Conservation (phyloP, 53 echinoderm and acorn worm genomes). For the Holothuria scabra region DNA sequence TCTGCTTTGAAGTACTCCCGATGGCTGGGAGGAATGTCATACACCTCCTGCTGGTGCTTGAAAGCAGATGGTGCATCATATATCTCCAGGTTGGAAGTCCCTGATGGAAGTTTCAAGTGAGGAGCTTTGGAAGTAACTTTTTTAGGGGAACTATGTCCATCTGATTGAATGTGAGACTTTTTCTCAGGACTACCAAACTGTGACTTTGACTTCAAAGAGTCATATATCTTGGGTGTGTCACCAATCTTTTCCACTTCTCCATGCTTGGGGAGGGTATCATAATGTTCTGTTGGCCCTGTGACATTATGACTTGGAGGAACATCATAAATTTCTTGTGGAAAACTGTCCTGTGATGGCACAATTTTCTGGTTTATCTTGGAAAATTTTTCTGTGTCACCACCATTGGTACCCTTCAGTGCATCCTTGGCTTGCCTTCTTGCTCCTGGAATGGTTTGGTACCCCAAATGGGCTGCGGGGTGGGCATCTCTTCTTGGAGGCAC, state of each 20-base stretch:
- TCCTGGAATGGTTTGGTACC: conserved; percentile 53
- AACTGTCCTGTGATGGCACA: not conserved
- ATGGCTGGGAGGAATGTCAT: conserved; percentile 71
- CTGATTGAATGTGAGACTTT: not conserved
- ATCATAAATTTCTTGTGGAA: conserved; percentile 81
- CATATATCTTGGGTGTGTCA: not conserved
- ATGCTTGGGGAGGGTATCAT: conserved; percentile 65
- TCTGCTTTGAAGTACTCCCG: not conserved
- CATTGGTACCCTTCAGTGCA: not conserved
- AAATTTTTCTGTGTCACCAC: not conserved
- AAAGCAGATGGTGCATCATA: conserved; percentile 44
- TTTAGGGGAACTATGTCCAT: conserved; percentile 19
- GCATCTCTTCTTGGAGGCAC: conserved; percentile 69
- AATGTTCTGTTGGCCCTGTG: conserved; percentile 50
- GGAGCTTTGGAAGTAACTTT: not conserved
- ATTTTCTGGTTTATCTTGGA: not conserved
- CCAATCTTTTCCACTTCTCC: conserved; percentile 29
- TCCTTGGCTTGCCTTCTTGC: conserved; percentile 57
- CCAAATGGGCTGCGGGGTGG: conserved; percentile 20
- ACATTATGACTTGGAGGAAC: conserved; percentile 66
- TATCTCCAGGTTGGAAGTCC: not conserved
- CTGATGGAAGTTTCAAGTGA: conserved; percentile 4
- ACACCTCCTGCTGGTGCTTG: conserved; percentile 56
- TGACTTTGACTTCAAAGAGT: too few species aligned
- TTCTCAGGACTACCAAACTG: not conserved